Base-by-base conservation (phyloP, 2,888 invertebrate genomes). In the Ametastegia equiseti region DNA sequence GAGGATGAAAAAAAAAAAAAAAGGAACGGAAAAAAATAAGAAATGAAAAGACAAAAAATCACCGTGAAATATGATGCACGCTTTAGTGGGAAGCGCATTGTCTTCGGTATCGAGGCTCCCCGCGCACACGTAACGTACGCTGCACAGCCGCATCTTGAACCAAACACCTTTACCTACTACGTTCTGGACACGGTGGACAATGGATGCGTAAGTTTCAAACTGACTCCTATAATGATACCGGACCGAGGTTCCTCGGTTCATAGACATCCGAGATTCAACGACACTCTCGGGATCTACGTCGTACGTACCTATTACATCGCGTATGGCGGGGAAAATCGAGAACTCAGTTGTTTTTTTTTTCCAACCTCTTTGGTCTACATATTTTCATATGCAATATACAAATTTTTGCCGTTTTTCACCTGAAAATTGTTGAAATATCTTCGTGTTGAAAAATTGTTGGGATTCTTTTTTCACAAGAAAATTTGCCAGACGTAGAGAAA, bases 41-140 rank as follows among this genome's bases (percentile, higher is more conserved):
- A 75, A 75, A 73, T 30, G 36, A 57, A 36, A 47, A 47, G 11
- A 42, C n/a, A 54, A 50, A 50, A 33, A 71, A 71, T 39, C 33
- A 85, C 85, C 84, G 88, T 89, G 89, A 89, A 89, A 89, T 88
- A 89, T 89, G 89, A 89, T 89, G 87, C 89, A 88, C 86, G 85
- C 86, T 57, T 60, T 78, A 36, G 78, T 60, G 60, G n/a, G 78
- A 78, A 60, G 84, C 84, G 88, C 87, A 89, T 89, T 89, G 89
- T 89, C 89, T 87, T 86, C 85, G 80, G 75, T 57, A 54, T 57
- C 75, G 75, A 75, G 75, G 33, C 36, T 57, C 45, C 33, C 30
- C n/a, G n/a, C n/a, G n/a, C 71, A 45, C 27, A 30, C 71, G 47
- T 54, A 39, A 67, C 36, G n/a, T n/a, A n/a, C n/a, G n/a, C n/a